Conservation (phyloP, 2,797 vertebrate genomes). For the Enteromius radiatus region DNA sequence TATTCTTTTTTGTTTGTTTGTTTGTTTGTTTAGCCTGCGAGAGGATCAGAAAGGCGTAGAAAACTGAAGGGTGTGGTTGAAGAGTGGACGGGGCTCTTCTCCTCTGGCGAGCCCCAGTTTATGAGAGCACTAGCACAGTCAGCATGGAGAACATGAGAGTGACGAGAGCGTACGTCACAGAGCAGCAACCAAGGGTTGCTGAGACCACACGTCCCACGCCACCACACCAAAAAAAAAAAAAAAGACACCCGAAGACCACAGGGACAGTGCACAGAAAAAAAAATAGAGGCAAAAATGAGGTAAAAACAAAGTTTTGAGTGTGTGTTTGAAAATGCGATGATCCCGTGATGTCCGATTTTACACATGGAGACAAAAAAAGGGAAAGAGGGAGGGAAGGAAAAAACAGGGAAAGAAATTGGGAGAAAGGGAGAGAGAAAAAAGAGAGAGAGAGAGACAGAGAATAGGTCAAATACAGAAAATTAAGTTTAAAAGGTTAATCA, state of each 20-base stretch:
- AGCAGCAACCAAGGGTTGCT: slow-evolving; percentile 91
- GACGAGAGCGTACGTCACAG: slow-evolving; percentile 85
- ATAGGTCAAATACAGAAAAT: slow-evolving; percentile 94
- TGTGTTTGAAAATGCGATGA: slow-evolving; percentile 83
- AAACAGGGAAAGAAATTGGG: slow-evolving; percentile 69
- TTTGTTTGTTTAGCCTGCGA: slow-evolving; percentile 77
- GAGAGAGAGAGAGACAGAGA: slow-evolving; percentile 85
- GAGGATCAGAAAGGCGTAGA: slow-evolving; percentile 78
- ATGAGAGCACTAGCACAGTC: slow-evolving; percentile 91
- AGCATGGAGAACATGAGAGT: slow-evolving; percentile 88
- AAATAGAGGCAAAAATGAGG: slow-evolving; percentile 48
- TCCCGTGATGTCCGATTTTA: slow-evolving; percentile 87
- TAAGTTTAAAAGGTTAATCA: slow-evolving; percentile 85
- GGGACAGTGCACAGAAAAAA: slow-evolving; percentile 40
- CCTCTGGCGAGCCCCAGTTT: slow-evolving; percentile 78
- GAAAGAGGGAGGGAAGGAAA: slow-evolving; percentile 55
- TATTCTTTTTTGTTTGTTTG: slow-evolving; percentile 60
- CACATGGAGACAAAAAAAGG: slow-evolving; percentile 70
- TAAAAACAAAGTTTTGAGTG: slow-evolving; percentile 67
- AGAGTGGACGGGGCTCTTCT: slow-evolving; percentile 72
- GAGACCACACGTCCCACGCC: slow-evolving; percentile 59
- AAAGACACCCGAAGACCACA: slow-evolving; percentile 44
- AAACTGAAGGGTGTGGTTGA: slow-evolving; percentile 69
- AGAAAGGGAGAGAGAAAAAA: slow-evolving; percentile 74
- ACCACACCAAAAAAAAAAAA: slow-evolving; percentile 51